phyloP scores from a whole-genome alignment of 2,797 vertebrate species.

The Trachurus trachurus region DNA sequence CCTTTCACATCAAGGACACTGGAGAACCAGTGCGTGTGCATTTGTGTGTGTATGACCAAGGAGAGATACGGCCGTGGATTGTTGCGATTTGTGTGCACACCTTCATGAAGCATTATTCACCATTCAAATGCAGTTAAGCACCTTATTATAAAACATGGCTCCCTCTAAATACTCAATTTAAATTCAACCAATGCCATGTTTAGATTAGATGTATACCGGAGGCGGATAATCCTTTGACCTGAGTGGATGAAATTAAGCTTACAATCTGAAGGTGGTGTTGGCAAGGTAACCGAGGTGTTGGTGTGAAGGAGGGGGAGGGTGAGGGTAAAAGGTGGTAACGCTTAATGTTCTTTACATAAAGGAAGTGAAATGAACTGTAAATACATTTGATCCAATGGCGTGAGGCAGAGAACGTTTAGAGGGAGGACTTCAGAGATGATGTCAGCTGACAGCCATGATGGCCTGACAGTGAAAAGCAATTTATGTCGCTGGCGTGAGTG shows the following conservation, averaged over 20 bases:
- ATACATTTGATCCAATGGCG: not conserved
- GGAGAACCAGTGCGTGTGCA: slow-evolving; percentile 43
- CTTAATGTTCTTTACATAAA: not conserved
- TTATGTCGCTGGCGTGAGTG: not conserved
- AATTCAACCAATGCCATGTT: slow-evolving; percentile 67
- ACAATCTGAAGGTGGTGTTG: slow-evolving; percentile 32
- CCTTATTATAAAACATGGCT: slow-evolving; percentile 62
- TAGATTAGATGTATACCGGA: slow-evolving; percentile 59
- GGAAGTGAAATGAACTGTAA: slow-evolving; percentile 5
- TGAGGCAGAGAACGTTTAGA: not conserved
- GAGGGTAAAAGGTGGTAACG: slow-evolving; percentile 24
- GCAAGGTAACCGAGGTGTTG: slow-evolving; percentile 33
- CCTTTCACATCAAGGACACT: slow-evolving; percentile 69
- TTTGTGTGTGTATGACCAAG: slow-evolving; percentile 19
- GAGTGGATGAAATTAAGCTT: slow-evolving; percentile 54
- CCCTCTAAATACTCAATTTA: slow-evolving; percentile 68
- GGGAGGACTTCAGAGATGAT: not conserved
- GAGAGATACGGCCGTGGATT: slow-evolving; percentile 12
- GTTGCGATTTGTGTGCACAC: slow-evolving; percentile 32
- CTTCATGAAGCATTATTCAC: slow-evolving; percentile 42
- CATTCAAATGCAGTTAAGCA: slow-evolving; percentile 63
- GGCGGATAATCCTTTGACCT: slow-evolving; percentile 53
- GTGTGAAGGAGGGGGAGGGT: not conserved
- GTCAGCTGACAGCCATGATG: not conserved
- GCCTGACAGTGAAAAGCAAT: not conserved